Percentiles rank a stretch among this genome's conserved stretches.
phyloP scores from a whole-genome alignment of 2,113 vertebrate genomes.

The Trichomycterus rosablanca region DNA sequence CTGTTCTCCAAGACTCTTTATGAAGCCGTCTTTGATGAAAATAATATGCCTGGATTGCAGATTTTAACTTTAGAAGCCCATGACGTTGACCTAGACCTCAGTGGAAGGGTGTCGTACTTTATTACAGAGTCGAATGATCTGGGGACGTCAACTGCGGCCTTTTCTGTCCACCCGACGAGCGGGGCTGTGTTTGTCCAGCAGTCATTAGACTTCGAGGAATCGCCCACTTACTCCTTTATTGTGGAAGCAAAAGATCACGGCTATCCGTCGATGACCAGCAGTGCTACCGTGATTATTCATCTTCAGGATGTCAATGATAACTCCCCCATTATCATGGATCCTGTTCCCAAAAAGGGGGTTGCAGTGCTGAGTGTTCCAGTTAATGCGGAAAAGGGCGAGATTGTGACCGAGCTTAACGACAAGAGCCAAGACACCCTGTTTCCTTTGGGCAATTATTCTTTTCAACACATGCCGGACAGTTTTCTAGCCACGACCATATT shows the following conservation, averaged over 20 bases:
- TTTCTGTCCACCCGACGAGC: conserved; percentile 71
- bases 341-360: conserved; percentile 65
- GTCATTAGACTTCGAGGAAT: conserved; percentile 79
- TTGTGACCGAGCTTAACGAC: conserved; percentile 60
- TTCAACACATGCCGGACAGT: conserved; percentile 43
- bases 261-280: conserved; percentile 73
- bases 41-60: conserved; percentile 62
- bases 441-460: conserved; percentile 26
- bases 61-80: conserved; percentile 74
- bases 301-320: conserved; percentile 86
- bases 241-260: conserved; percentile 81
- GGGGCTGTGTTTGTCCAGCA: conserved; percentile 73
- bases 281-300: conserved; percentile 68
- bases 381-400: conserved; percentile 69
- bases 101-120: conserved; percentile 77
- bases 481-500: conserved; percentile 66
- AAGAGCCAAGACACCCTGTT: conserved; percentile 10
- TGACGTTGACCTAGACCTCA: conserved; percentile 76
- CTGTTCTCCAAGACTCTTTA: conserved; percentile 73
- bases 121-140: conserved; percentile 62
- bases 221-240: conserved; percentile 69
- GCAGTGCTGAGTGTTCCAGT: conserved; percentile 75
- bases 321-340: conserved; percentile 69
- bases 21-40: conserved; percentile 70
- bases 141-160: conserved; percentile 36